Conservation (phyloP, 2,113 vertebrate genomes). For the Bettongia penicillata region DNA sequence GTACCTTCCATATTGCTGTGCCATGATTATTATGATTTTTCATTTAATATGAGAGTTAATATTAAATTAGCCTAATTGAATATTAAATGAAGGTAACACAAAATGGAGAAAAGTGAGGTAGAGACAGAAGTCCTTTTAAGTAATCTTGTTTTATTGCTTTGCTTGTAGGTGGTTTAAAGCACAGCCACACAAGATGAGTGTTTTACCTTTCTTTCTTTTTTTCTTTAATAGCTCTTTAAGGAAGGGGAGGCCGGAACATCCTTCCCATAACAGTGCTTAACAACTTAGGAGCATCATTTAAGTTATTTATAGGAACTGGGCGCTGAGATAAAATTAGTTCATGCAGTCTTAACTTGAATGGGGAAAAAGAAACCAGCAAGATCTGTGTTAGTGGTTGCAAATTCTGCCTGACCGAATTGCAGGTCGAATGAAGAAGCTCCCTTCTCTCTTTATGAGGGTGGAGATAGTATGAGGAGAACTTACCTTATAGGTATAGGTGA, state of each 20-base stretch:
- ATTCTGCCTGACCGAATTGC: constrained; percentile 8
- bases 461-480: not conserved
- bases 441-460: constrained; percentile 9
- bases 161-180: constrained; percentile 26
- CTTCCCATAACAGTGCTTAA: not conserved
- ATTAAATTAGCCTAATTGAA: not conserved
- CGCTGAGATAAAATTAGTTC: not conserved
- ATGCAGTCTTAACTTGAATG: not conserved
- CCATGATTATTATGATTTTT: not conserved
- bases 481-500: not conserved
- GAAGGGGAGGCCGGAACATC: not conserved
- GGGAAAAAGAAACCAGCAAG: not conserved
- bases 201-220: not conserved
- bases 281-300: not conserved
- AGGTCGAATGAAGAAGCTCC: not conserved
- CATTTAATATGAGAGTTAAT: not conserved
- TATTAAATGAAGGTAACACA: not conserved
- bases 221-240: constrained; percentile 29
- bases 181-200: not conserved
- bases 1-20: not conserved
- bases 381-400: not conserved
- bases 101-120: not conserved
- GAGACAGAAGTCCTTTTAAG: constrained; percentile 3
- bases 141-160: constrained; percentile 16
- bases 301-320: not conserved